Evolutionary conservation across 2,888 invertebrate genomes (phyloP).

Genomic region (Anarsia innoxiella): DNA sequence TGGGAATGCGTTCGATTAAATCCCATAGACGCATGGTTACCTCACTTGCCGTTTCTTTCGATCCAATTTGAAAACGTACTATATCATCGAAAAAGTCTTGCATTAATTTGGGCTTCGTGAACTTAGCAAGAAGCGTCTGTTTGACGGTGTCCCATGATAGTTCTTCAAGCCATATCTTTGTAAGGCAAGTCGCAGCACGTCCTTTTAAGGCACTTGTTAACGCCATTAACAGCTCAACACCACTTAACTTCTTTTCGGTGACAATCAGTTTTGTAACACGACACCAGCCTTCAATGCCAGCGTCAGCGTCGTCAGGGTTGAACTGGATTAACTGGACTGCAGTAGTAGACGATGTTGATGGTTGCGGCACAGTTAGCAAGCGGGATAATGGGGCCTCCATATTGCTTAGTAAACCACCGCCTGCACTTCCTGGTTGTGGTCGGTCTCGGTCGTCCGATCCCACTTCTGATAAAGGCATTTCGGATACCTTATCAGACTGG

Average conservation of each 20-base stretch:
- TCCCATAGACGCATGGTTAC: slow-evolving; percentile 1
- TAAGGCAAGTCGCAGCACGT: slow-evolving; percentile 11
- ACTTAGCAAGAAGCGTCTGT: slow-evolving; percentile 12
- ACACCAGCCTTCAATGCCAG: slow-evolving; percentile 23
- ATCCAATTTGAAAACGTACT: slow-evolving; percentile 13
- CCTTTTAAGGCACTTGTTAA: slow-evolving; percentile 10
- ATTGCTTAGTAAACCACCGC: neutral
- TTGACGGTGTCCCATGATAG: slow-evolving; percentile 12
- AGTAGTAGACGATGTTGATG: neutral
- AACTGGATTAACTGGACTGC: slow-evolving; percentile 13
- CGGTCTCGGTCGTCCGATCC: neutral
- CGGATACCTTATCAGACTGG: no score
- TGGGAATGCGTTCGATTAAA: slow-evolving; percentile 15
- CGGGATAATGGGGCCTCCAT: neutral
- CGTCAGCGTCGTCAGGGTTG: slow-evolving; percentile 18
- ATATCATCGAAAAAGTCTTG: slow-evolving; percentile 17
- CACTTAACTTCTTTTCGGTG: slow-evolving; percentile 14
- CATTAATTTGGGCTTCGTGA: slow-evolving; percentile 8
- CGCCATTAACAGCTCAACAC: slow-evolving; percentile 10
- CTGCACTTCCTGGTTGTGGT: neutral
- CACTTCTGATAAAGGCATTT: neutral
- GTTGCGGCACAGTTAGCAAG: neutral
- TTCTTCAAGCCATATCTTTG: slow-evolving; percentile 5
- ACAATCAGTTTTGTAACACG: slow-evolving; percentile 18
- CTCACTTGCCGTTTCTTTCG: slow-evolving; percentile 13